Base-by-base conservation (phyloP, 2,113 vertebrate species). In the Pitta sordida region DNA sequence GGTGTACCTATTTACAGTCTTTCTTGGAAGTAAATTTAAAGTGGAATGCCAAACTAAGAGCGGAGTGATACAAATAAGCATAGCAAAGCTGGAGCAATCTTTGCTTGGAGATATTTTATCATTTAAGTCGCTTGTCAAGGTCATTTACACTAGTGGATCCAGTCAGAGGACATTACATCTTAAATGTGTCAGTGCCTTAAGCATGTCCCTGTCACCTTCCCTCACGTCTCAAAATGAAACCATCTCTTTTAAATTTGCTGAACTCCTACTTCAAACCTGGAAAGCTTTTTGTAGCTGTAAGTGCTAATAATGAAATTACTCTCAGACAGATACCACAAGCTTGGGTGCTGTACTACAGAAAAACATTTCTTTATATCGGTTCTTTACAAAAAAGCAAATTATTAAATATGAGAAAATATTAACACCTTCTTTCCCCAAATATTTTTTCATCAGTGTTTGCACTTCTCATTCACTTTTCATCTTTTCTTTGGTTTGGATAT, bases 91-190 rank as follows among this genome's bases (percentile, higher is more conserved):
- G 58, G 44, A 92, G 48, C 64, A 84, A 41, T 52, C 63, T 83
- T 90, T 79, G 83, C 84, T 91, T 3, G 7, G 34, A 70, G 94
- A 79, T 80, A 71, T 80, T 92, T 88, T 77, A 76, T 76, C 86
- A 44, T 82, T 92, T 88, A 78, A 70, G 56, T 82, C 68, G 82
- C 76, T 62, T 79, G 83, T 62, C 62, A 95, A 95, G 83, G 95
- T 83, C 84, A 63, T 91, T 93, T 88, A 73, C 62, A 78, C 67
- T 34, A 60, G 36, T 18, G 46, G 63, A 86, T 36, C 79, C 64
- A 76, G 59, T 75, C 91, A 93, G 70, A 94, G 78, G 52, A 56
- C 39, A 75, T 88, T 80, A 93, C 23, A 56, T 92, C 76, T 75
- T 88, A 59, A 90, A 80, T 27, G 59, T 30, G 32, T 59, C 69